Base-by-base conservation (phyloP, 2,113 vertebrate species). In the Heteronetta atricapilla region DNA sequence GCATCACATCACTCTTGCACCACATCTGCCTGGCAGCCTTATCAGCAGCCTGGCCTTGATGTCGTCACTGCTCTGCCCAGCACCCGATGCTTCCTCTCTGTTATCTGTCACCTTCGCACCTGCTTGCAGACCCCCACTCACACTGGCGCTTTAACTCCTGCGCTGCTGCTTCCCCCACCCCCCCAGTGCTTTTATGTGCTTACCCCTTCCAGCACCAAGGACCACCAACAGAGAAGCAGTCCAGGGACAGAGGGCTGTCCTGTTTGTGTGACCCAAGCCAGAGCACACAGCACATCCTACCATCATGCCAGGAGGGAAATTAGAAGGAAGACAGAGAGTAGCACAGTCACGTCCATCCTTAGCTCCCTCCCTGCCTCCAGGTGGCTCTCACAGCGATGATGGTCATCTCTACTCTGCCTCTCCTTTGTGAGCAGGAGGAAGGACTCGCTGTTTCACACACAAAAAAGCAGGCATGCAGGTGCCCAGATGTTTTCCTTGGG, bases 141-240 rank as follows among this genome's bases (percentile, higher is more conserved):
- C 48, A 73, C 29, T 1, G 2, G 36, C 70, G 62, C 63, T 88
- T 70, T 77, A 74, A 81, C 22, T 77, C 46, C 58, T 72, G 13
- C 23, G 59, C 33, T 88, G 46, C 68, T 48, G 36, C 33, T 67
- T 52, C 38, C 25, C 13, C 29, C 46, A 21, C 33, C 89, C 15
- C 25, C 13, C 29, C 46, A 48, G 25, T 40, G n/a, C 21, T 90
- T 62, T 67, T 68, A 11, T 3, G 0, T 11, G 1, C 22, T 70
- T 52, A 9, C 25, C 34, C 46, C 46, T n/a, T 17, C 9, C 38
- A 19, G 11, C 0, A 0, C 38, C 0, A 0, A 8, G 14, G 5
- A 79, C 23, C 64, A 40, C 44, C 8, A 21, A 19, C 13, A 8
- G 22, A 0, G 1, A 13, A 3, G 42, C 11, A 26, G 21, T 19